phyloP scores from a whole-genome alignment of 2,797 vertebrate genomes.

The Parambassis ranga region DNA sequence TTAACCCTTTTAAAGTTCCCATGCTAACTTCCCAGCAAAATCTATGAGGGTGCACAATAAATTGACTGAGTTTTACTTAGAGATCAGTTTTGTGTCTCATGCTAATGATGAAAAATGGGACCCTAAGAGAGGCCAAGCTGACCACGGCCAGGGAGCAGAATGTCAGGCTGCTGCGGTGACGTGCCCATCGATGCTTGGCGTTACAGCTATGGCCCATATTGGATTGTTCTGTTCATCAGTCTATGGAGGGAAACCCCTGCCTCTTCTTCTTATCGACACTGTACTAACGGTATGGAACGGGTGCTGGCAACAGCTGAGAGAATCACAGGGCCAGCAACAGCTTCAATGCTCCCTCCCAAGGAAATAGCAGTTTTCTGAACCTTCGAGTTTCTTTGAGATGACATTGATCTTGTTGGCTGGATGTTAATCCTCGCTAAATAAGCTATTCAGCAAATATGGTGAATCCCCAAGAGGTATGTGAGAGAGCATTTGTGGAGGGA shows the following conservation, averaged over 20 bases:
- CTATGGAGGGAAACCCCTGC: conserved; percentile 51
- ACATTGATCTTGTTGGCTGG: conserved; percentile 60
- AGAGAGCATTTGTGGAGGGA: conserved; percentile 24
- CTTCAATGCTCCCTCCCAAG: conserved; percentile 15
- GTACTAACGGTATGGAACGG: conserved; percentile 46
- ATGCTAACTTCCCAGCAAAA: conserved; percentile 38
- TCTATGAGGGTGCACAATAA: conserved; percentile 38
- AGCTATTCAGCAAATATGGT: conserved; percentile 57
- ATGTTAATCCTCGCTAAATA: conserved; percentile 65
- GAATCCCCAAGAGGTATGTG: conserved; percentile 24
- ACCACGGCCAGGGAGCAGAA: conserved; percentile 44
- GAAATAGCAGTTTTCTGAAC: conserved; percentile 30
- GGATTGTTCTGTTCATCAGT: conserved; percentile 72
- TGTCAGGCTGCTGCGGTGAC: conserved; percentile 38
- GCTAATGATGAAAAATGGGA: conserved; percentile 78
- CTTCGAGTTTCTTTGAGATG: conserved; percentile 44
- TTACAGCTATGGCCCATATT: conserved; percentile 61
- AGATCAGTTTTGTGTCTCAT: conserved; percentile 70
- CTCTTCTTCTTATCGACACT: conserved; percentile 66
- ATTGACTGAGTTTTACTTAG: conserved; percentile 69
- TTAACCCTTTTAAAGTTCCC: conserved; percentile 53
- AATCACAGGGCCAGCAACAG: conserved; percentile 28
- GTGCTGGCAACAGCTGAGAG: conserved; percentile 54
- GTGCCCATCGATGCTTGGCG: conserved; percentile 52
- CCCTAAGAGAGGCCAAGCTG: conserved; percentile 58